phyloP scores from a whole-genome alignment of 1,140 invertebrate species.

The Conopomorpha cramerella region DNA sequence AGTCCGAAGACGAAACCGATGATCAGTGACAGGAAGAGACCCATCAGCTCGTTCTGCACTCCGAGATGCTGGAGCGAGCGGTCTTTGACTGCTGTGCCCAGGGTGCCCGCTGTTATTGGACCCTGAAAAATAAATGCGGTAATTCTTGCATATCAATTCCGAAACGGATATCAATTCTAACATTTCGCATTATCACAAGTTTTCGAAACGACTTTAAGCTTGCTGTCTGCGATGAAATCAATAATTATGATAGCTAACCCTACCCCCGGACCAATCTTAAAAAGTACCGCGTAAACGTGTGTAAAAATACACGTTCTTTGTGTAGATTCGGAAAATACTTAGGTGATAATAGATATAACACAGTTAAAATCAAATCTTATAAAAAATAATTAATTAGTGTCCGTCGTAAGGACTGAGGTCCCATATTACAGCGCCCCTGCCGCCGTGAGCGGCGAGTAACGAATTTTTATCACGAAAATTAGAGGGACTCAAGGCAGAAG shows the following conservation, averaged over 20 bases:
- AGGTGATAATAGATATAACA: too few species aligned
- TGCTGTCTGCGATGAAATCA: too few species aligned
- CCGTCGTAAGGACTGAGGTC: not conserved
- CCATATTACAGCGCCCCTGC: not conserved
- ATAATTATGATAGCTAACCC: too few species aligned
- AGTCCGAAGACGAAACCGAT: conserved; percentile 74
- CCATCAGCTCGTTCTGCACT: conserved; percentile 67
- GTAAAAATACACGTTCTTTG: not conserved
- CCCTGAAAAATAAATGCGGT: conserved; percentile 53
- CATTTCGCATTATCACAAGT: too few species aligned
- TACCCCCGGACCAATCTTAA: too few species aligned
- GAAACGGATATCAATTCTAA: too few species aligned
- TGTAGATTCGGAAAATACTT: too few species aligned
- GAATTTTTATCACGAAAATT: too few species aligned
- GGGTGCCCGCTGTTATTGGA: conserved; percentile 75
- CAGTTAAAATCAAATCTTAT: not conserved
- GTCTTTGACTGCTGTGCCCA: conserved; percentile 73
- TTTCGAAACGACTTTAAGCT: too few species aligned
- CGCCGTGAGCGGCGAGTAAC: too few species aligned
- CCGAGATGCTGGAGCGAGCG: conserved; percentile 64
- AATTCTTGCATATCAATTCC: not conserved
- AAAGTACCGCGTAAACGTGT: not conserved
- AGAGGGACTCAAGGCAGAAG: not conserved
- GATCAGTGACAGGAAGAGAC: conserved; percentile 64
- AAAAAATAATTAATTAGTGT: not conserved